phyloP scores from a whole-genome alignment of 2,888 invertebrate genomes.

The Drosophila maculinotata region DNA sequence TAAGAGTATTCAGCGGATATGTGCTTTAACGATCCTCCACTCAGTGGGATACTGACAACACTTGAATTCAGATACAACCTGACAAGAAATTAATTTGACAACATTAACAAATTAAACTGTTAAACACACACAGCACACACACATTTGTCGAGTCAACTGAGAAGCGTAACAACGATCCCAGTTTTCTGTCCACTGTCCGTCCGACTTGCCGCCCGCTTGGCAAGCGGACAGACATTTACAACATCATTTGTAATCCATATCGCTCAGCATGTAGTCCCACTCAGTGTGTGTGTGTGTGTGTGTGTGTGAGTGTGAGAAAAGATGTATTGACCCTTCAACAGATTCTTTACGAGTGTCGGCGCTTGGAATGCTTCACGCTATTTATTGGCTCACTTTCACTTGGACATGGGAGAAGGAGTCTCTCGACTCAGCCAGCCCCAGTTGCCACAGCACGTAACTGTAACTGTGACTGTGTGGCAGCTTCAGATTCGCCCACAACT shows the following conservation, averaged over 20 bases:
- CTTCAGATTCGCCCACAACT: slow-evolving; percentile 46
- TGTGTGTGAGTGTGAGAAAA: slow-evolving; percentile 48
- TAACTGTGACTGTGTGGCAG: slow-evolving; percentile 17
- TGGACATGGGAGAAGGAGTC: slow-evolving; percentile 26
- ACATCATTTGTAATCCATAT: slow-evolving; percentile 83
- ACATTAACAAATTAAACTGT: slow-evolving; percentile 84
- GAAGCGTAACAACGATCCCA: slow-evolving; percentile 44
- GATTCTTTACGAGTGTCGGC: slow-evolving; percentile 52
- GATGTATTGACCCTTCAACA: slow-evolving; percentile 82
- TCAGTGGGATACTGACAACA: slow-evolving; percentile 38
- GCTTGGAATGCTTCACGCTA: slow-evolving; percentile 74
- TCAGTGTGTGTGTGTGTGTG: slow-evolving; percentile 30
- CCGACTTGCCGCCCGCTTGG: slow-evolving; percentile 30
- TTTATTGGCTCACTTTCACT: slow-evolving; percentile 81
- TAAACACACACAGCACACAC: slow-evolving; percentile 50
- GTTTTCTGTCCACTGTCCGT: slow-evolving; percentile 22
- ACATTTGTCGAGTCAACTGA: slow-evolving; percentile 41
- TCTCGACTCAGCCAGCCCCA: slow-evolving; percentile 1
- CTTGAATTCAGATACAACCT: slow-evolving; percentile 46
- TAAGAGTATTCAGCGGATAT: neutral
- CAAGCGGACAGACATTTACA: slow-evolving; percentile 70
- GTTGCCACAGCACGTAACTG: slow-evolving; percentile 16
- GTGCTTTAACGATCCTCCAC: slow-evolving; percentile 20
- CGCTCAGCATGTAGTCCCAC: slow-evolving; percentile 78
- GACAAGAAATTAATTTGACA: slow-evolving; percentile 83